Percentiles rank a stretch among this genome's conserved stretches.
Evolutionary conservation across 1,140 invertebrate species (phyloP).

Genomic region (Drosophila saltans): DNA sequence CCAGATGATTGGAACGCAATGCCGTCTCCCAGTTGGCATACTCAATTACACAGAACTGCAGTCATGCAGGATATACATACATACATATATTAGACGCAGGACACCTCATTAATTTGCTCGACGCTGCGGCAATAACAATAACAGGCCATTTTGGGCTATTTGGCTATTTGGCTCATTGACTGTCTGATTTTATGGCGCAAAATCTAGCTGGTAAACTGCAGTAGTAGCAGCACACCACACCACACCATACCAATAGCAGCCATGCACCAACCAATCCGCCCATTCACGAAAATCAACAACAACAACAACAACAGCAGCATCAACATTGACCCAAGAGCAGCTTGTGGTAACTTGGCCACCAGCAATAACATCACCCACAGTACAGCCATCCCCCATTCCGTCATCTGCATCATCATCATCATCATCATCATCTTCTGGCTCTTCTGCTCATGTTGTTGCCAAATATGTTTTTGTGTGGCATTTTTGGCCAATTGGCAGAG

Average conservation of each 20-base stretch:
- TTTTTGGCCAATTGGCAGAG: constrained; percentile 75
- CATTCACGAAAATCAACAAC: constrained; percentile 47
- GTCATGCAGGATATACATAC: constrained; percentile 32
- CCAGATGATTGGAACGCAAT: not conserved
- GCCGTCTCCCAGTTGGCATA: constrained; percentile 13
- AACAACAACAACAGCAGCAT: constrained; percentile 58
- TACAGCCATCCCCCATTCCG: not conserved
- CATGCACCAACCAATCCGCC: not conserved
- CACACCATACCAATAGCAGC: not conserved
- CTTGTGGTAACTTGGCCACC: constrained; percentile 35
- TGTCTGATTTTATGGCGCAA: constrained; percentile 70
- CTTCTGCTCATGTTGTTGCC: constrained; percentile 47
- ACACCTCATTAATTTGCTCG: constrained; percentile 76
- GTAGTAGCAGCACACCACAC: not conserved
- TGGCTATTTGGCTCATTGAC: constrained; percentile 76
- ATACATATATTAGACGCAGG: constrained; percentile 24
- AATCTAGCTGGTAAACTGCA: constrained; percentile 15
- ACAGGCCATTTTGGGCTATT: constrained; percentile 67
- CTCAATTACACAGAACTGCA: constrained; percentile 55
- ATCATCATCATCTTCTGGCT: constrained; percentile 27
- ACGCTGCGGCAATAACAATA: constrained; percentile 72
- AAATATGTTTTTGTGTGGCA: constrained; percentile 80
- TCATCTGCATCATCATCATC: not conserved
- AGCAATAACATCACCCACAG: not conserved
- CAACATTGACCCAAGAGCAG: constrained; percentile 69